Base-by-base conservation (phyloP, 2,113 vertebrate species). In the Labrus mixtus region DNA sequence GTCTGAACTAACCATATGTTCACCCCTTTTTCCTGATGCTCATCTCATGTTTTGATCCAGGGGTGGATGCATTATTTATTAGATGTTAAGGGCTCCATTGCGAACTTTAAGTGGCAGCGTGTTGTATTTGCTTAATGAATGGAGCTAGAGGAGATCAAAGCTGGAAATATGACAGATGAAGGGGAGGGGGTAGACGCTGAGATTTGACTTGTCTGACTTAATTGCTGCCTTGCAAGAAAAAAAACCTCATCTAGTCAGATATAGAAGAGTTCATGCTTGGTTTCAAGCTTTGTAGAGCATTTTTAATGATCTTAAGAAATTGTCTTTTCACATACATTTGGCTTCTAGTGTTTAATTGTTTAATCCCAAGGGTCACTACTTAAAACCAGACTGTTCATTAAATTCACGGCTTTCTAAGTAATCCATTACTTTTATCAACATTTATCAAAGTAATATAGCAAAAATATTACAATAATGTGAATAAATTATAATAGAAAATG, bases 91-190 rank as follows among this genome's bases (percentile, higher is more conserved):
- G 85, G 81, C 73, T 90, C 81, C 79, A 86, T 87, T 85, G 82
- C 72, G 51, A 89, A 90, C 87, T 86, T 91, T 90, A 90, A 89
- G 90, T 91, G 90, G 86, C 86, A 88, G 78, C 71, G 84, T 86
- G 87, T 90, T 91, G 86, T 91, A 90, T 90, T 89, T 88, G 85
- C 80, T 84, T 92, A 91, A 92, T 91, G 87, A 92, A 92, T 64
- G 68, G 80, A 62, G 80, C 87, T 88, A 77, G 77, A n/a, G 50
- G 68, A 91, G 92, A 92, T 93, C 91, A 92, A 92, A 93, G 91
- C 75, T 37, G 74, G 54, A 82, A 86, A 83, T 87, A 91, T 91
- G 91, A 90, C 81, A 73, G 85, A 83, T 70, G 86, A 64, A 76
- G 82, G 79, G 85, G 73, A 50, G 78, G 84, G 77, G 68, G 76